Evolutionary conservation across 2,113 vertebrate species (phyloP), one percentile per base, ranked within the genome.

Genomic region (Echinops telfairi): DNA sequence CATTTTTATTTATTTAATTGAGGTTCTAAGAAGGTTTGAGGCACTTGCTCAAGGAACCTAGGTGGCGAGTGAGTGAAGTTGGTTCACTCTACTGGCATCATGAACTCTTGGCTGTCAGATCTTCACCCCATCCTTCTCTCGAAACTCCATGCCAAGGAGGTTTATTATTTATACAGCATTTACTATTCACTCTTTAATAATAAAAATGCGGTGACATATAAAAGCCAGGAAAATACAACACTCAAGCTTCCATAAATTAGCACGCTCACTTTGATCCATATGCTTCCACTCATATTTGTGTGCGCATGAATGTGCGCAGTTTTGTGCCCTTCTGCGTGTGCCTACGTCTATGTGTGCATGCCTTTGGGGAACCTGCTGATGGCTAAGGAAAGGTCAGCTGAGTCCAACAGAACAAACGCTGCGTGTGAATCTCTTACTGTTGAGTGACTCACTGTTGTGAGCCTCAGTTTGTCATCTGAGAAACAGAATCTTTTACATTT

Each of bases 401-500:
- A 58, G 71, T 93, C 8, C 87, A 16, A 64, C 2, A 88, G 40
- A 85, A 31, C 10, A 58, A 53, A 25, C 76, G 22, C 29, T 53
- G 15, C 15, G 20, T 79, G 20, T 80, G 53, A 79, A 85, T 70
- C 25, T 83, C 57, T 73, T 60, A 36, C 25, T 68, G 0, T 40
- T 87, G 7, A 64, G 22, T 83, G 83, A 43, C 8, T 84, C n/a
- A 89, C 33, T 16, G 15, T 90, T 90, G 85, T 88, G 62, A 80
- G 27, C 3, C 16, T 88, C 38, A 43, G 27, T 91, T 94, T 90
- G 5, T 83, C 53, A 40, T 86, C n/a, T 68, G 77, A 27, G 23
- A 88, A 93, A 95, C 71, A 66, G 29, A n/a, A 23, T 73, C 33
- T 40, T 94, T 82, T 77, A 75, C 71, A 71, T 90, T 90, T 86